A percentile compares a stretch with the other conserved stretches of the same genome.
phyloP scores from a whole-genome alignment of 92 coral and sea anemone genomes.

The Montipora capitata region DNA sequence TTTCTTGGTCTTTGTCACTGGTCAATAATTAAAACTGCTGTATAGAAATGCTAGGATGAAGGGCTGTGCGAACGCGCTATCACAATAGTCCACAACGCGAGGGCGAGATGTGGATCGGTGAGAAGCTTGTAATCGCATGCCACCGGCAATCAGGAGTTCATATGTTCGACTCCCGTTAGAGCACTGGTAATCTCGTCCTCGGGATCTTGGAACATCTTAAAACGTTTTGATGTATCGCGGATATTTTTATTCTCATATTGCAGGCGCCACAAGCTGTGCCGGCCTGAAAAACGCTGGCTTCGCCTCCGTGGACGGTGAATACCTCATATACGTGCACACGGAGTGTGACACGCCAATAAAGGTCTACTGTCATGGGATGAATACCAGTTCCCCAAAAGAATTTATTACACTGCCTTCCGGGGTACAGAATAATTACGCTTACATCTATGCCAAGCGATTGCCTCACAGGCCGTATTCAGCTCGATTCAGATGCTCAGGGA shows the following conservation, averaged over 20 bases:
- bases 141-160: too few species aligned
- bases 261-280: constrained; percentile 92
- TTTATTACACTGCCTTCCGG: constrained; percentile 90
- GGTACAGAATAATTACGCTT: constrained; percentile 90
- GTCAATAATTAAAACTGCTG: too few species aligned
- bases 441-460: constrained; percentile 84
- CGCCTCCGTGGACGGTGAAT: constrained; percentile 91
- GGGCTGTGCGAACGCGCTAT: too few species aligned
- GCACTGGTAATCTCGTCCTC: too few species aligned
- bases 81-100: too few species aligned
- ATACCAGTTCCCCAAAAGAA: constrained; percentile 88
- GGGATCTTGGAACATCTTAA: too few species aligned
- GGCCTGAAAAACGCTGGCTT: constrained; percentile 86
- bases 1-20: too few species aligned
- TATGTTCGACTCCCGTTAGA: too few species aligned
- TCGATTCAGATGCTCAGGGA: constrained; percentile 86
- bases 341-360: constrained; percentile 88
- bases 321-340: constrained; percentile 82
- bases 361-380: constrained; percentile 96
- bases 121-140: too few species aligned
- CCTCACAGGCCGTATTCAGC: constrained; percentile 83
- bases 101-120: too few species aligned
- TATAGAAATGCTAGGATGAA: too few species aligned
- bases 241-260: not conserved
- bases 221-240: too few species aligned